Evolutionary conservation across 2,797 vertebrate genomes (phyloP).

Genomic region (Gobio occitaniae): DNA sequence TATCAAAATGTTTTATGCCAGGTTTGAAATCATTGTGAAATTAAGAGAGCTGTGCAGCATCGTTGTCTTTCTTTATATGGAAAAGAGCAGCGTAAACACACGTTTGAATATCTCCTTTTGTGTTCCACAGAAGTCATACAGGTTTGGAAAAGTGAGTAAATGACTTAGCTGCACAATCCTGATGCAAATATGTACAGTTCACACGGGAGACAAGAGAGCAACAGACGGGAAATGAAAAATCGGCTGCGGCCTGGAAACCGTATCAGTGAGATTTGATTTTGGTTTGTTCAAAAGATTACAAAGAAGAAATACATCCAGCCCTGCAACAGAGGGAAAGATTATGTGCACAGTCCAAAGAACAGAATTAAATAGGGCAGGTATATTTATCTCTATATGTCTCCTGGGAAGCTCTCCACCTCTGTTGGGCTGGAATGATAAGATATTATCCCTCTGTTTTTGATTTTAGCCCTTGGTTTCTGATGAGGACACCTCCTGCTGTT

Average conservation of each 20-base stretch:
- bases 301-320: conserved; percentile 68
- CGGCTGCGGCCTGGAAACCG: conserved; percentile 45
- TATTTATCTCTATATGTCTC: conserved; percentile 31
- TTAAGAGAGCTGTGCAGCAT: neutral
- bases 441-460: conserved; percentile 22
- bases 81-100: neutral
- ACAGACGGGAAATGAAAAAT: conserved; percentile 48
- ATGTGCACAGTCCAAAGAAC: conserved; percentile 68
- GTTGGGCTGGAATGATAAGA: conserved; percentile 38
- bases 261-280: conserved; percentile 70
- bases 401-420: conserved; percentile 20
- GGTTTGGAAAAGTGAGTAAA: neutral
- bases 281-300: conserved; percentile 71
- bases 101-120: neutral
- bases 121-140: neutral
- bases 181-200: conserved; percentile 49
- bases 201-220: conserved; percentile 54
- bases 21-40: neutral
- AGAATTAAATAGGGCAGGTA: conserved; percentile 61
- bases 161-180: neutral
- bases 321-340: conserved; percentile 75
- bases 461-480: neutral
- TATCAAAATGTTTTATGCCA: too few species aligned
- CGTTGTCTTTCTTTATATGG: neutral
- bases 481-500: neutral